These are phyloP conservation scores for Camelus bactrianus DNA, from an alignment of 2,113 vertebrate genomes.

Conservation along the genomic window DNA sequence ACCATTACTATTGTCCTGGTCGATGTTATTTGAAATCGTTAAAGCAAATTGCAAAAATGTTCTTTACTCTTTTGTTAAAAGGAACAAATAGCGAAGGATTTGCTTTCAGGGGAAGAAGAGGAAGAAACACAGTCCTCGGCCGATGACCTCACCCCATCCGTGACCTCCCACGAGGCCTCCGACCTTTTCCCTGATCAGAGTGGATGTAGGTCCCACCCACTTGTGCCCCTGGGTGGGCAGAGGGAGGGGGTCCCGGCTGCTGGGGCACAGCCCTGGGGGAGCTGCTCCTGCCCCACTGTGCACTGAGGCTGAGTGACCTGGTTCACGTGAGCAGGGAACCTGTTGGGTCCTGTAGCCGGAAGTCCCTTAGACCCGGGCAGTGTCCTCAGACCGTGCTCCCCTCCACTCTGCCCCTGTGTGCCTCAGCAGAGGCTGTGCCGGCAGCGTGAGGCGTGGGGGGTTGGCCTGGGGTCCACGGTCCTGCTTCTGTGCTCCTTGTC, in stretches of 20 bases:
- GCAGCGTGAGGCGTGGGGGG: too few relatives aligned
- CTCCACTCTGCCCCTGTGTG: not conserved
- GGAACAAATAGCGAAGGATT: conserved; percentile 94
- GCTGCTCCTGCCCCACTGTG: not conserved
- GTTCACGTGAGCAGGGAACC: accelerated
- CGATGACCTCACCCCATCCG: conserved; percentile 92
- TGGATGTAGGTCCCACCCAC: conserved; percentile 79
- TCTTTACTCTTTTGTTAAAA: conserved; percentile 85
- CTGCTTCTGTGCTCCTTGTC: not conserved
- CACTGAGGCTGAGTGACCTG: not conserved
- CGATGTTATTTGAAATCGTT: too few relatives aligned
- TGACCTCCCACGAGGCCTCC: conserved; percentile 92
- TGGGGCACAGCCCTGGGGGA: not conserved
- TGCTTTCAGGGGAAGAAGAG: conserved; percentile 93
- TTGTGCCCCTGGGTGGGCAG: not conserved
- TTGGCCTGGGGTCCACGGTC: too few relatives aligned
- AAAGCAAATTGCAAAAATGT: conserved; percentile 20
- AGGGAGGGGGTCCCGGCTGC: not conserved
- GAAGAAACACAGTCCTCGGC: conserved; percentile 92
- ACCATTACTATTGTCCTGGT: accelerated
- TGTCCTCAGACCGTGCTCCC: accelerated
- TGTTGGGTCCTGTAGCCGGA: not conserved
- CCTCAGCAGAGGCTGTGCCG: not conserved
- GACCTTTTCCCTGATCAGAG: conserved; percentile 90
- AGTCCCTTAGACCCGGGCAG: not conserved